These are phyloP conservation scores for Parambassis ranga DNA, from an alignment of 2,797 vertebrate species.

Conservation along the genomic window DNA sequence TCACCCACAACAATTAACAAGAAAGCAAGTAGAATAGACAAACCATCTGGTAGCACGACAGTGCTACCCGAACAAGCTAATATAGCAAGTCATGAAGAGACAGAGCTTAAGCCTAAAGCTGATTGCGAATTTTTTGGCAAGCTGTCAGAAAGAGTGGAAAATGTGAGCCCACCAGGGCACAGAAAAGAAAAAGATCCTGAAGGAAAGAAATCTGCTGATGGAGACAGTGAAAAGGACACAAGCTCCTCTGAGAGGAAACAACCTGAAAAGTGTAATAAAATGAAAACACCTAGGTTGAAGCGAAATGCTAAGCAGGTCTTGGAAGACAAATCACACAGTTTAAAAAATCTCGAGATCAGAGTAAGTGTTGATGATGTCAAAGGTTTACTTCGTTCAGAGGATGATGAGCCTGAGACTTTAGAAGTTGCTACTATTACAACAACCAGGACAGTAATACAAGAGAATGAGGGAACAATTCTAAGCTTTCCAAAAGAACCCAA, in stretches of 20 bases:
- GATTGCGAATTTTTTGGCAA: conserved; percentile 71
- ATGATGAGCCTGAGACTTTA: conserved; percentile 76
- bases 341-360: conserved; percentile 87
- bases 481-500: conserved; percentile 72
- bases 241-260: conserved; percentile 67
- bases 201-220: conserved; percentile 73
- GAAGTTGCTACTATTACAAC: conserved; percentile 73
- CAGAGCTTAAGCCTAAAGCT: conserved; percentile 64
- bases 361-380: conserved; percentile 86
- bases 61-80: conserved; percentile 69
- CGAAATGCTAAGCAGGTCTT: conserved; percentile 80
- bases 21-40: conserved; percentile 85
- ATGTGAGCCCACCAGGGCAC: conserved; percentile 27
- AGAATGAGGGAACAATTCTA: conserved; percentile 72
- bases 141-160: conserved; percentile 75
- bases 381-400: conserved; percentile 77
- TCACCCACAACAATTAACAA: conserved; percentile 75
- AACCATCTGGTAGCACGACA: conserved; percentile 62
- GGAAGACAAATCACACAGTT: conserved; percentile 85
- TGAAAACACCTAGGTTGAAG: conserved; percentile 83
- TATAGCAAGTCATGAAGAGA: conserved; percentile 51
- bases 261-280: conserved; percentile 73
- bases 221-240: conserved; percentile 75
- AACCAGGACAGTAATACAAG: conserved; percentile 73
- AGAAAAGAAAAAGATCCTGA: conserved; percentile 72